A percentile compares a stretch with the other conserved stretches of the same genome.
Evolutionary conservation across 2,797 vertebrate species (phyloP).

Genomic region (Clarias platycephalus): DNA sequence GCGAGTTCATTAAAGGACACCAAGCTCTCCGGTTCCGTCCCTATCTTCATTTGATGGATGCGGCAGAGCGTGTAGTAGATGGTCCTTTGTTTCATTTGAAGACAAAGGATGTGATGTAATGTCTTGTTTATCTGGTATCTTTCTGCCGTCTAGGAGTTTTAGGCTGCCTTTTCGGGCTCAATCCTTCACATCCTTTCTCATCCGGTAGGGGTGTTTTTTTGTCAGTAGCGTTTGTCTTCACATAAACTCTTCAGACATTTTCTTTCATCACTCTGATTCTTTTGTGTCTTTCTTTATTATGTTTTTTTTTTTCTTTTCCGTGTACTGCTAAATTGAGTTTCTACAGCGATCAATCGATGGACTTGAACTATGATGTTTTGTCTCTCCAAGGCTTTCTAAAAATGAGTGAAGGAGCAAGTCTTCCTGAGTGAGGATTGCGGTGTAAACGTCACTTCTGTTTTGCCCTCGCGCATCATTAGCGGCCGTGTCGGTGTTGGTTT

Average conservation of each 20-base stretch:
- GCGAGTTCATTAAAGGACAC: conserved; percentile 3
- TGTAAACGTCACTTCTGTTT: neutral
- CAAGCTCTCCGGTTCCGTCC: neutral
- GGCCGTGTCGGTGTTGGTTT: too few species aligned
- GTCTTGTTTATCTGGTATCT: neutral
- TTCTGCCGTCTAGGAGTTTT: neutral
- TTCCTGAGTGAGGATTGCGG: neutral
- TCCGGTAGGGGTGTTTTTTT: neutral
- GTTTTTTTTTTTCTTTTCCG: too few species aligned
- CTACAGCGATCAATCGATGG: neutral
- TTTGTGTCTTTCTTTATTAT: neutral
- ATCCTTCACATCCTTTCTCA: neutral
- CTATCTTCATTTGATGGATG: neutral
- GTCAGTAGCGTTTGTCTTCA: neutral
- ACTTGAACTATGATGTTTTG: neutral
- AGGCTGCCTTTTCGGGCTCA: neutral
- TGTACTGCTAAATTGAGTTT: neutral
- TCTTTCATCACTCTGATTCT: conserved; percentile 8
- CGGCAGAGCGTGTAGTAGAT: neutral
- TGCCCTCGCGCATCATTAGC: neutral
- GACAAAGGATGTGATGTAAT: neutral
- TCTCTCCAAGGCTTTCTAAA: neutral
- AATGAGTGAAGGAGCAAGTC: neutral
- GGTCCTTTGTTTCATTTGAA: neutral
- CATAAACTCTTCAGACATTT: neutral